Base-by-base conservation (phyloP, 2,113 vertebrate genomes). In the Apistogramma diplotaenia region DNA sequence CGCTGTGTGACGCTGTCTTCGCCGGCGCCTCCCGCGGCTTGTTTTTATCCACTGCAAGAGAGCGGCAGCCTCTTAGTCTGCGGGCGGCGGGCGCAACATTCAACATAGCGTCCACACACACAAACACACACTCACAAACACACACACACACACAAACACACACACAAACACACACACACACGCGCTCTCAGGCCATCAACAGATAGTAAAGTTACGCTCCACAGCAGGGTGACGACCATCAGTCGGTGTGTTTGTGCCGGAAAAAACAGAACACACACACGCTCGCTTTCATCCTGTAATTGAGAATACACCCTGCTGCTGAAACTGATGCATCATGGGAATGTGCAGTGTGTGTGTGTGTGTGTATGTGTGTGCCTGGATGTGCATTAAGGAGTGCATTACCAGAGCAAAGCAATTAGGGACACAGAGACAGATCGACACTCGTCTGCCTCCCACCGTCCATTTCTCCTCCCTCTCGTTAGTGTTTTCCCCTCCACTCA, bases 11-110 rank as follows among this genome's bases (percentile, higher is more conserved):
- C 58, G 21, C 72, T 4, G 84, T n/a, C 56, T 82, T 89, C 4
- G 46, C 19, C 1, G 76, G 25, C 0, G 21, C 76, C 7, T 93
- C 91, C 85, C 91, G 35, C 0, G 84, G 82, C 61, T 93, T 93
- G 89, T 87, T 93, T 82, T 92, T 93, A 67, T 93, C 92, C 86
- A 93, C 93, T 94, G 86, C 40, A 93, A 93, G 60, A 90, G 51
- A 91, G 70, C 10, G 53, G 7, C 2, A 29, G 71, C 27, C 21
- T 57, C 61, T 94, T 73, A 92, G 61, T 43, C 6, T 71, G 25
- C 19, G 83, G 12, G 37, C 15, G 2, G 35, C 65, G 6, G 85
- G 79, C 5, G 8, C 53, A 12, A 87, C 81, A 59, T 90, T 91
- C 77, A 91, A 75, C 92, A 93, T 92, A n/a, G 67, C 54, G 74